These are phyloP conservation scores for Psilopogon haemacephalus DNA, from an alignment of 2,113 vertebrate genomes.

Conservation along the genomic window DNA sequence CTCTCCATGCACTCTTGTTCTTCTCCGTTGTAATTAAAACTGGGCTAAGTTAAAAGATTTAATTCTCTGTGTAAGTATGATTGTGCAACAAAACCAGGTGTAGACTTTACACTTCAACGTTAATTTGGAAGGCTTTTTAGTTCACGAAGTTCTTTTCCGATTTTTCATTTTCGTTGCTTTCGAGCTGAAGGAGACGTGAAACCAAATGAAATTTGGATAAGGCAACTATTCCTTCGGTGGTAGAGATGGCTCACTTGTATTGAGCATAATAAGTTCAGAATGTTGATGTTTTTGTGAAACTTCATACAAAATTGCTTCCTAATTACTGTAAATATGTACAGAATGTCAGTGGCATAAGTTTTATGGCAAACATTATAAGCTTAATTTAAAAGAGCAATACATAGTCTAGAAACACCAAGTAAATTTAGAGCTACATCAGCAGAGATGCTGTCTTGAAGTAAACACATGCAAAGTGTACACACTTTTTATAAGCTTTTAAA, in stretches of 20 bases:
- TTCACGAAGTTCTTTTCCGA: background rate
- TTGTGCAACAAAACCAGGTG: background rate
- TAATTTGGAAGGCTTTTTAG: background rate
- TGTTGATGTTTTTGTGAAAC: slow-evolving; percentile 16
- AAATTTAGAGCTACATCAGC: background rate
- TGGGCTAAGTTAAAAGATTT: slow-evolving; percentile 52
- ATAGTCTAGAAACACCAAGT: background rate
- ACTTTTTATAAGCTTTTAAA: background rate
- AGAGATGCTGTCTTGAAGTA: slow-evolving; percentile 18
- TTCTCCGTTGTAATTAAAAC: slow-evolving; percentile 37
- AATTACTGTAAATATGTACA: slow-evolving; percentile 27
- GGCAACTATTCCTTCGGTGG: background rate
- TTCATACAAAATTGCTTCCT: slow-evolving; percentile 8
- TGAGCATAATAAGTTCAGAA: background rate
- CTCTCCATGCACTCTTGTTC: slow-evolving; percentile 1
- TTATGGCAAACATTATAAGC: slow-evolving; percentile 33
- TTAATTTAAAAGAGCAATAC: slow-evolving; percentile 31
- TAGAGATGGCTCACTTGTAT: slow-evolving; percentile 3
- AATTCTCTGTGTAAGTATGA: background rate
- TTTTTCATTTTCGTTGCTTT: slow-evolving; percentile 26
- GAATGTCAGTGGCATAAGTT: slow-evolving; percentile 16
- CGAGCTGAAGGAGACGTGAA: background rate
- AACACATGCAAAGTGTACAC: background rate
- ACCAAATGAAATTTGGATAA: background rate
- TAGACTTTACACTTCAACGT: background rate